Base-by-base conservation (phyloP, 2,797 vertebrate genomes). In the Paguma larvata region DNA sequence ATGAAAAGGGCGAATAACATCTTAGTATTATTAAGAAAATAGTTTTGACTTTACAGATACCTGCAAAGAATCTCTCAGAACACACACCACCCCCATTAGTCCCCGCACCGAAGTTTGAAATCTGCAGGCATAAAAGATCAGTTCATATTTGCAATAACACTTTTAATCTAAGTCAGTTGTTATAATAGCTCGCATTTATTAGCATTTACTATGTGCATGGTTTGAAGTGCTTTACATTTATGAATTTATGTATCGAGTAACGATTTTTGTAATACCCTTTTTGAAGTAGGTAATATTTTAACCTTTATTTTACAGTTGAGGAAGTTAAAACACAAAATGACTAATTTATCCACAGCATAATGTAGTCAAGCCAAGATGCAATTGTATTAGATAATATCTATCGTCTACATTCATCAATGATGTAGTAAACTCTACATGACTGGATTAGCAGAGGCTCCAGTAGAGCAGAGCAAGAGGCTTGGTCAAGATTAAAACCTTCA, bases 221-320 rank as follows among this genome's bases (percentile, higher is more conserved):
- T 89, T 95, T 18, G 65, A 73, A 85, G 41, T 56, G 46, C 53
- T 67, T 84, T 90, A 84, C n/a, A 72, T 90, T 89, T 86, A 78
- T 30, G 25, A 90, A 41, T 14, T 73, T 73, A 44, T 16, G 41
- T 73, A 44, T 27, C 18, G 15, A 75, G 72, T 46, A 75, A 75
- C 44, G 23, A 48, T 92, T 88, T 72, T 85, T 67, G 41, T 85
- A 85, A 63, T 75, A 67, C 41, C 25, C 44, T 89, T 16, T 32
- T 53, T 59, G n/a, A 87, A 62, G 41, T 75, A 72, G 13, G 51
- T 78, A 41, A 23, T 94, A 63, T 78, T 84, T 65, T 89, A 91
- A 53, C 53, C 56, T 68, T 97, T 65, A 63, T 70, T 68, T 97
- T 65, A 63, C 56, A 73, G 27, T 44, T 89, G 51, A 87, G 25